Percentiles rank a stretch among this genome's conserved stretches.
Evolutionary conservation across 2,113 vertebrate genomes (phyloP).

Genomic region (Tautogolabrus adspersus): DNA sequence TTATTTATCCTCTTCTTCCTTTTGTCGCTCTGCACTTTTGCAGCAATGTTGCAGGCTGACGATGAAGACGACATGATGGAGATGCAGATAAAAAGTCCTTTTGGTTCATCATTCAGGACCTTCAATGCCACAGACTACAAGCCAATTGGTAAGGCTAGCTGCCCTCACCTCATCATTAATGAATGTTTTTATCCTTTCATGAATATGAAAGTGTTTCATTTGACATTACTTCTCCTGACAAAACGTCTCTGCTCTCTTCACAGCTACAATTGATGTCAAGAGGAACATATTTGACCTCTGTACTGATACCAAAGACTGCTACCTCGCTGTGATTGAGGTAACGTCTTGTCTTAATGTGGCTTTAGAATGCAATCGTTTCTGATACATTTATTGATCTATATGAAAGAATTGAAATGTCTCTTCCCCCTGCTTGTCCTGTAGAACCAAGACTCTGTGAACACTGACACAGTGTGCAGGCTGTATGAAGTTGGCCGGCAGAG

Average conservation of each 20-base stretch:
- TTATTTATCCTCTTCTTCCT: slow-evolving; percentile 25
- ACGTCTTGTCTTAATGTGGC: background rate
- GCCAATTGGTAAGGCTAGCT: slow-evolving; percentile 89
- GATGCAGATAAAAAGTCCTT: slow-evolving; percentile 98
- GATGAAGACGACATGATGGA: slow-evolving; percentile 98
- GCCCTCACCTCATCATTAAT: background rate
- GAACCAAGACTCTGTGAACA: slow-evolving; percentile 98
- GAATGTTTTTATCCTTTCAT: background rate
- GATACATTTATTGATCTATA: background rate
- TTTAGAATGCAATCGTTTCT: background rate
- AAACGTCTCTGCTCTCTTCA: slow-evolving; percentile 2
- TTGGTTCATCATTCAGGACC: slow-evolving; percentile 98
- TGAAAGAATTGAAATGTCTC: background rate
- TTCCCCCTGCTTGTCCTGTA: slow-evolving; percentile 63
- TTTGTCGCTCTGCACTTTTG: slow-evolving; percentile 33
- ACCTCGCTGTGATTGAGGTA: slow-evolving; percentile 99
- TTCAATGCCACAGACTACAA: slow-evolving; percentile 99
- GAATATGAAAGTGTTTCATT: too few species aligned
- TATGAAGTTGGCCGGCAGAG: slow-evolving; percentile 98
- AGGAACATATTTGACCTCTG: slow-evolving; percentile 98
- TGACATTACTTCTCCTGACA: background rate
- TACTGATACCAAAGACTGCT: slow-evolving; percentile 99
- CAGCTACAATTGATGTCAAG: slow-evolving; percentile 98
- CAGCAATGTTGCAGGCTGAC: slow-evolving; percentile 98
- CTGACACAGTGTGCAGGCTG: slow-evolving; percentile 97